Percentiles rank a stretch among this genome's conserved stretches.
Conservation (phyloP, 2,888 invertebrate genomes). For the Xestobium rufovillosum region DNA sequence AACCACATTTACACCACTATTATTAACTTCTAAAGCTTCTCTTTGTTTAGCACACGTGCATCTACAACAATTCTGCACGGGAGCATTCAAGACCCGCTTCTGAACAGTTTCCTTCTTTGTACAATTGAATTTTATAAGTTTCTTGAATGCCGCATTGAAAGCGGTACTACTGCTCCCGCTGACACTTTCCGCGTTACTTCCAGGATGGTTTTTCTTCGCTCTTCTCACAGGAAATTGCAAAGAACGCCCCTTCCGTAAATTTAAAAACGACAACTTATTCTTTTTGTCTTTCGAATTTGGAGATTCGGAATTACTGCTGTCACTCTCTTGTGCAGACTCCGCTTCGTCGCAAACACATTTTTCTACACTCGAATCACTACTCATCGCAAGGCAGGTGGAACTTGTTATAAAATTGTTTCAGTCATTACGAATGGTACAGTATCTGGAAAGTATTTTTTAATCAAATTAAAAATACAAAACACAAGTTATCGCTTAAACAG, state of each 20-base stretch:
- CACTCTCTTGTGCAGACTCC: conserved; percentile 29
- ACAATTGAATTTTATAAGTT: conserved; percentile 38
- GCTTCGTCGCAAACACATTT: conserved; percentile 35
- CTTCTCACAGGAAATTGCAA: conserved; percentile 33
- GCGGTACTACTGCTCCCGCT: conserved; percentile 18
- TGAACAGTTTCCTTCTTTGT: conserved; percentile 35
- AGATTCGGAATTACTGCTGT: conserved; percentile 29
- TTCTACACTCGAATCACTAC: conserved; percentile 23
- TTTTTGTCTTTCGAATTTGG: conserved; percentile 31
- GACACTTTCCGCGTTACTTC: conserved; percentile 6
- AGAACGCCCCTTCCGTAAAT: conserved; percentile 35
- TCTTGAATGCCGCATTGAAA: conserved; percentile 26
- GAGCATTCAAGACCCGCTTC: conserved; percentile 24
- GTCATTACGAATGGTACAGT: no score
- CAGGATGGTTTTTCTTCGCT: conserved; percentile 24
- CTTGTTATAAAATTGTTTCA: no score
- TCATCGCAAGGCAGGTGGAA: no score
- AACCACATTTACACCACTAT: conserved; percentile 1
- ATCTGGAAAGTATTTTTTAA: no score
- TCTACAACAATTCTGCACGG: conserved; percentile 34
- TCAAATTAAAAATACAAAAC: no score
- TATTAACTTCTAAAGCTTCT: conserved; percentile 24
- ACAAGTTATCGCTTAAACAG: no score
- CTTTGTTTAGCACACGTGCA: conserved; percentile 37
- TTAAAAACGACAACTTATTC: conserved; percentile 35